Base-by-base conservation (phyloP, 2,797 vertebrate genomes). In the Hydrocynus forskahlii region DNA sequence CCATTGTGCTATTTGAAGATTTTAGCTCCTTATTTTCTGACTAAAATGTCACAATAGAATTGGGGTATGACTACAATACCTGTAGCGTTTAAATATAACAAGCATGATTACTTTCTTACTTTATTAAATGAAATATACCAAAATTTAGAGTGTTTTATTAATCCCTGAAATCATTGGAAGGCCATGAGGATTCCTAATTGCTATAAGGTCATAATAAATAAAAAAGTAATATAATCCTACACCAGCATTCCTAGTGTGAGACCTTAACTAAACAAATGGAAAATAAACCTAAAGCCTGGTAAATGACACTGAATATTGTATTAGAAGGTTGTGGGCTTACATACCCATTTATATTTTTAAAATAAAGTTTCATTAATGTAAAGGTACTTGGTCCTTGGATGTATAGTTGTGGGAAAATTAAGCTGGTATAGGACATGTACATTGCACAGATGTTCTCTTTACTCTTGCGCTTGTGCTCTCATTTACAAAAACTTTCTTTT, bases 311-410 rank as follows among this genome's bases (percentile, higher is more conserved):
- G 19, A 40, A 21, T 60, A 48, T 48, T 69, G 68, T 50, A 60
- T 64, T 78, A 5, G 59, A 80, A 76, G 66, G 40, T 71, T 62
- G 23, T 52, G 68, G 64, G 80, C 71, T 63, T 35, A 75, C 29
- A 79, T 86, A 83, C 84, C 77, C 81, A 9, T 68, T 17, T 17
- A 54, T 16, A 54, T 2, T 5, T 16, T 54, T 54, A 54, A 17
- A 50, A 9, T 50, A 13, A 50, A 50, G 8, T 2, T 50, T 13
- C 48, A 14, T 54, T 5, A 17, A 17, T 54, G 3, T 29, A 29
- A 29, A 29, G 52, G 16, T 54, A 16, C 14, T 9, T 54, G 14
- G 16, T 29, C 29, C 16, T 19, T 54, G 16, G 14, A 54, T 12
- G 52, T 12, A 54, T 54, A 13, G 8, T 50, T 50, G 9, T 50